A percentile compares a stretch with the other conserved stretches of the same genome.
Evolutionary conservation across 2,888 invertebrate genomes (phyloP).

Genomic region (Nipponacmea schrenckii): DNA sequence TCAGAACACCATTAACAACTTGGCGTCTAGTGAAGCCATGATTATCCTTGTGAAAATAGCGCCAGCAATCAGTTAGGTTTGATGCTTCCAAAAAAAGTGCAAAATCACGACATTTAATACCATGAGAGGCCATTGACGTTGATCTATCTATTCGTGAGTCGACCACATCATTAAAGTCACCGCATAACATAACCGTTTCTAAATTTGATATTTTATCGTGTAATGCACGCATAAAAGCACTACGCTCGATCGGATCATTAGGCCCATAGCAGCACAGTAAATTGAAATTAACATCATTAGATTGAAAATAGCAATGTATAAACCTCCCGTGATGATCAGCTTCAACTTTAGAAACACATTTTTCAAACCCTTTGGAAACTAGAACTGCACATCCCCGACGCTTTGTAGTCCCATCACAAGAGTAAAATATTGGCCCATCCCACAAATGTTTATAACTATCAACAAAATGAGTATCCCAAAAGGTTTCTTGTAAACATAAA

Average conservation of each 20-base stretch:
- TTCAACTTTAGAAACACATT: too few species aligned
- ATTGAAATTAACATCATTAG: too few species aligned
- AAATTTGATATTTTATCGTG: too few species aligned
- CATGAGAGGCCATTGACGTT: too few species aligned
- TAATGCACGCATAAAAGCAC: too few species aligned
- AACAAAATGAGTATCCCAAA: constrained; percentile 1
- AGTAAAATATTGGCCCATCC: not conserved
- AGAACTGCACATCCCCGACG: constrained; percentile 1
- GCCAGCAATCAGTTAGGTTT: not conserved
- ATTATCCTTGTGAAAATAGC: not conserved
- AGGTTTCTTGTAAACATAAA: not conserved
- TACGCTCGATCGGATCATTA: too few species aligned
- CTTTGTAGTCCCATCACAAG: not conserved
- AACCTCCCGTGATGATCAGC: too few species aligned
- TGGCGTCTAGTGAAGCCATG: not conserved
- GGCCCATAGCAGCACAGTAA: too few species aligned
- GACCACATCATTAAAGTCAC: not conserved
- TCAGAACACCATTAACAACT: not conserved
- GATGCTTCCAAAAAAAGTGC: too few species aligned
- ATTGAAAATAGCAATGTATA: too few species aligned
- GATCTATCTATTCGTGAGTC: not conserved
- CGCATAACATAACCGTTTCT: too few species aligned
- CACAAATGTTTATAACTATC: not conserved
- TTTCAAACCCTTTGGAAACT: not conserved
- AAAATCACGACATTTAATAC: too few species aligned